phyloP scores from a whole-genome alignment of 1,140 invertebrate species.

The Ctenoplectra terminalis region DNA sequence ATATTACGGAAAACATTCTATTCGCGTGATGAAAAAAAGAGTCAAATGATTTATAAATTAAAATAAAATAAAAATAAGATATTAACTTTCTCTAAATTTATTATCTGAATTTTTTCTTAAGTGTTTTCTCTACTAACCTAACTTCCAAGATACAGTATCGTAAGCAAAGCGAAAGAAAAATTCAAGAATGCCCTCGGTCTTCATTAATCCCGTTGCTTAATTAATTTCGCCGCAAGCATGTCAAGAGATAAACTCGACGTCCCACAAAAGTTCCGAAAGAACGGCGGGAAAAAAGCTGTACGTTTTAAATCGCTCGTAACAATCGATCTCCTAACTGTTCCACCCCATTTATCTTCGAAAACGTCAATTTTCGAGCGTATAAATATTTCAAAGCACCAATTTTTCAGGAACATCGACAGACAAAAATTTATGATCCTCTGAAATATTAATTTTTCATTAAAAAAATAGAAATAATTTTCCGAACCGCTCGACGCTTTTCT shows the following conservation, averaged over 20 bases:
- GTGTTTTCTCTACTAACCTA: no score
- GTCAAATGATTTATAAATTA: no score
- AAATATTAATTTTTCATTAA: neutral
- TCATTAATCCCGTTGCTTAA: constrained; percentile 44
- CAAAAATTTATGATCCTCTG: no score
- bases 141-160: neutral
- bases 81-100: no score
- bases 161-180: neutral
- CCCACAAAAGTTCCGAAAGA: neutral
- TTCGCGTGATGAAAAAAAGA: neutral
- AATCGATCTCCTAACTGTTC: neutral
- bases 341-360: neutral
- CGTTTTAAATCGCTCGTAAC: neutral
- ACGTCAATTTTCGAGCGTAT: neutral
- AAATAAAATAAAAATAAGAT: no score
- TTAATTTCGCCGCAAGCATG: constrained; percentile 42
- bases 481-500: no score
- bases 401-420: no score
- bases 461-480: no score
- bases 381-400: neutral
- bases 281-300: neutral
- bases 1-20: accelerated
- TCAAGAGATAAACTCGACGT: constrained; percentile 39
- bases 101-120: no score
- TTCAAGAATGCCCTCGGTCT: constrained; percentile 18